Percentiles rank a stretch among this genome's conserved stretches.
Evolutionary conservation across 2,888 invertebrate genomes (phyloP).

Genomic region (Diplolepis rosae): DNA sequence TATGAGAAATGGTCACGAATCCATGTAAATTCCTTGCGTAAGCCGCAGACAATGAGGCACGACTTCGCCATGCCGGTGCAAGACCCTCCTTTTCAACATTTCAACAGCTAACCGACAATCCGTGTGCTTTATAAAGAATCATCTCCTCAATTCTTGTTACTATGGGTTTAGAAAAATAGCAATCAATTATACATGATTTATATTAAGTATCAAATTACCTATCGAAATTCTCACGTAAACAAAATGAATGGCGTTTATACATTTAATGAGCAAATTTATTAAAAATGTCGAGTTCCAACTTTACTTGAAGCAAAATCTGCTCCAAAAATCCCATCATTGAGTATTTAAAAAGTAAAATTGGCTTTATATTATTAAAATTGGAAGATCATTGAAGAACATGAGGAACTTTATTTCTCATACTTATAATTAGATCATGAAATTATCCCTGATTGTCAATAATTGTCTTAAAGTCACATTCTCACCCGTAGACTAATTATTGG

Average conservation of each 20-base stretch:
- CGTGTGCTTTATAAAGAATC: neutral
- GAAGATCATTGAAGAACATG: neutral
- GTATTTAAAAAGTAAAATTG: neutral
- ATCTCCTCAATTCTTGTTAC: neutral
- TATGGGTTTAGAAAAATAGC: neutral
- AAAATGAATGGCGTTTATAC: slow-evolving; percentile 59
- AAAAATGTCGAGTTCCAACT: slow-evolving; percentile 17
- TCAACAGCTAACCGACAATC: neutral
- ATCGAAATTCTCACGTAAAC: slow-evolving; percentile 47
- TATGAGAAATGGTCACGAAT: slow-evolving; percentile 57
- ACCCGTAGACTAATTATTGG: slow-evolving; percentile 20
- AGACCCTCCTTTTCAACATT: slow-evolving; percentile 10
- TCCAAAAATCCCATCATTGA: neutral
- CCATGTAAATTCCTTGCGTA: slow-evolving; percentile 58
- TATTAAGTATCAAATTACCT: neutral
- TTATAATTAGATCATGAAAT: neutral
- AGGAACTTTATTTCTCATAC: neutral
- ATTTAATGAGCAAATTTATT: slow-evolving; percentile 22
- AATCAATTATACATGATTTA: neutral
- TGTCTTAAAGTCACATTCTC: slow-evolving; percentile 10
- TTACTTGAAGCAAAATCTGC: neutral
- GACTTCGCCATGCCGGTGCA: slow-evolving; percentile 62
- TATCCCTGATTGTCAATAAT: neutral
- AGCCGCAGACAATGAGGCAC: slow-evolving; percentile 43
- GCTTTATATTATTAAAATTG: neutral